These are phyloP conservation scores for Eueides isabella DNA, from an alignment of 1,140 invertebrate genomes.

Conservation along the genomic window DNA sequence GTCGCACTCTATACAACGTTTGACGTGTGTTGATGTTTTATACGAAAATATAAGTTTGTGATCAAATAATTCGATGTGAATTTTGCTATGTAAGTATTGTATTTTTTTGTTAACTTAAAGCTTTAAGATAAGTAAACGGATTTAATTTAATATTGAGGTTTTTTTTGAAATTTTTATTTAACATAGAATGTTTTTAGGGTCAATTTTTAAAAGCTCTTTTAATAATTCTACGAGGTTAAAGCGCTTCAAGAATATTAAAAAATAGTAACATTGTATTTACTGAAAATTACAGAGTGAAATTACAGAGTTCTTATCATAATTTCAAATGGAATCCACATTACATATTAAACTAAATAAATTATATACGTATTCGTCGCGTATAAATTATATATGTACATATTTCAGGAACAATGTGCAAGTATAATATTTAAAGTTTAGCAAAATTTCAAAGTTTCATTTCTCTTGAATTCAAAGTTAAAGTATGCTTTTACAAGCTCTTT, in stretches of 20 bases:
- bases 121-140: neutral
- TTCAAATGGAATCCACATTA: neutral
- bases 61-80: conserved; percentile 1
- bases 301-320: neutral
- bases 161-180: neutral
- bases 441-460: conserved; percentile 12
- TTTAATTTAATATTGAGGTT: neutral
- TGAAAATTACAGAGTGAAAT: no score
- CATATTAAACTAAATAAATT: neutral
- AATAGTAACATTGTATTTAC: no score
- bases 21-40: conserved; percentile 7
- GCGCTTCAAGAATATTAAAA: neutral
- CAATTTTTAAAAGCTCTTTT: neutral
- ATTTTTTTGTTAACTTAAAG: neutral
- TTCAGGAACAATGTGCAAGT: neutral
- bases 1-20: neutral
- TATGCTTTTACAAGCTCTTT: conserved; percentile 30
- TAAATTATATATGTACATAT: neutral
- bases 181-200: neutral
- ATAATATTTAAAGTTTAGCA: neutral
- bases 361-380: neutral
- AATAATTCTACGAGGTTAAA: neutral
- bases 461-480: conserved; percentile 24
- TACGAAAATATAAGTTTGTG: conserved; percentile 12
- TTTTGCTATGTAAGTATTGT: neutral